Evolutionary conservation across 1,140 invertebrate species (phyloP), one percentile per base, ranked within the genome.

Genomic region (Lycorma delicatula): DNA sequence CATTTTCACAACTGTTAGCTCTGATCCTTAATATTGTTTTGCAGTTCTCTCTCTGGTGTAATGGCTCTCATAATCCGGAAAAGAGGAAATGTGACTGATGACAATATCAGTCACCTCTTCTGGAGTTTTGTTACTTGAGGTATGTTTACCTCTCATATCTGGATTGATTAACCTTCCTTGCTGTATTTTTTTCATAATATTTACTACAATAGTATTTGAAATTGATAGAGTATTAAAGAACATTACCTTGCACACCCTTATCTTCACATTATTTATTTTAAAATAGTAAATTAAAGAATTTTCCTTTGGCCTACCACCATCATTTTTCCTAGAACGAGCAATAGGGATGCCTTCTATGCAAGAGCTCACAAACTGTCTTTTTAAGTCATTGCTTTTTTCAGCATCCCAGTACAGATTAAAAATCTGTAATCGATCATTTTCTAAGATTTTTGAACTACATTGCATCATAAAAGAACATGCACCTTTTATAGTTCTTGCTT

Each of bases 161-260:
- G 9, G 4, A 36, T 58, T 50, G 23, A 58, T 28, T 25, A 58
- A 46, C n/a, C 56, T 31, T 22, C 47, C 56, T 58, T 12, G 56
- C 51, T 58, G 27, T 51, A 58, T 41, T 27, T 58, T 58, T 58
- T 50, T 58, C 18, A 51, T 38, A 31, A 58, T 26, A 58, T 58
- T 58, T 1, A 58, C 49, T 2, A 58, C 56, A 26, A 51, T 31
- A 1, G 16, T 58, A 48, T 50, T 58, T 18, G 47, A 58, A 22
- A 58, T 50, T 16, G 47, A 23, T 11, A 58, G 31, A n/a, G 47
- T 58, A 20, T 51, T 58, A 26, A 58, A 58, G 38, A 58, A 50
- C 56, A 58, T 50, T 25, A 51, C n/a, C 29, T 58, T 58, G n/a
- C 47, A 50, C 25, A 58, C 48, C 7, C 48, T 50, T 26, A 27